Base-by-base conservation (phyloP, 1,140 invertebrate genomes). In the Drosophila repleta region DNA sequence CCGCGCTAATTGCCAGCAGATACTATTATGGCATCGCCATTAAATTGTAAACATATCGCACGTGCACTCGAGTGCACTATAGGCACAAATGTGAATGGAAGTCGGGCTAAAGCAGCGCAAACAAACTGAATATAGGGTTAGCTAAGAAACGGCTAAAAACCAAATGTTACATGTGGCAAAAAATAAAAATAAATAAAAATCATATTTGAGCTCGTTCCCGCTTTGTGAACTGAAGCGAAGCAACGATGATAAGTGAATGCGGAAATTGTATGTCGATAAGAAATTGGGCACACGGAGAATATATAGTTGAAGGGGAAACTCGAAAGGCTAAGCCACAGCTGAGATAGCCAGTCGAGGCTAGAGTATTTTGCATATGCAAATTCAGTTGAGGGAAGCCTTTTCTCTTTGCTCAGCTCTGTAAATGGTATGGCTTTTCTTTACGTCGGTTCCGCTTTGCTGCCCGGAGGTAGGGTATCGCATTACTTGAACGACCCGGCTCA, bases 11-110 rank as follows among this genome's bases (percentile, higher is more conserved):
- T 56, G 78, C 43, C 52, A 51, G 45, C 56, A 51, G 56, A 60
- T 75, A 63, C 56, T 75, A 75, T 78, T 75, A 82, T 26, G 56
- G 26, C 78, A 71, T 75, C 63, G 67, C 62, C 48, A 63, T 78
- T 78, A 70, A 13, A 57, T 29, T 17, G 39, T 15, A 11, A 35
- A 35, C 0, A 17, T 49, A 49, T 70, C 49, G 35, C 17, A 60
- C 15, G 37, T 35, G 35, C 55, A 7, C 11, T 53, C 3, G 7
- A 10, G 13, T 43, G 39, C 43, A 37, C 29, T n/a, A 43, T 15
- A 53, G 32, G 21, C 21, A 29, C 29, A 51, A 56, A 48, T 26
- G 58, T 48, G 41, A 41, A 56, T 56, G 39, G 21, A 7, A 62
- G 39, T 37, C 32, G 21, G 11, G 10, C 45, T 32, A 66, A 24